Conservation (phyloP, 2,888 invertebrate genomes). For the Leptinotarsa tumamoca region DNA sequence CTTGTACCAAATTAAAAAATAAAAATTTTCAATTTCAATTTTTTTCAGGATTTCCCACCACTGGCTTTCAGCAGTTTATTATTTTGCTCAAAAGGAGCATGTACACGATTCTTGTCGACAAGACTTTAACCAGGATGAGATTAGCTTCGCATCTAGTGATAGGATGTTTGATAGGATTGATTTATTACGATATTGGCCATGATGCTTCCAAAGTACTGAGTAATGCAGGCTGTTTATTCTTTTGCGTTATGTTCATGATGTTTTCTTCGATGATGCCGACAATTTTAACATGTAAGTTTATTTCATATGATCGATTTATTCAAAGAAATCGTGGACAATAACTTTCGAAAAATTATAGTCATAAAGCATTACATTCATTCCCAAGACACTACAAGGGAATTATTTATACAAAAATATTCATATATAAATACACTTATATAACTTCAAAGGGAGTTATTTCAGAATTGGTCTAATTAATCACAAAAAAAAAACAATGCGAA, state of each 20-base stretch:
- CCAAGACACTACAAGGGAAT: too few relatives aligned
- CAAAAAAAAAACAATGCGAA: too few relatives aligned
- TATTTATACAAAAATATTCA: too few relatives aligned
- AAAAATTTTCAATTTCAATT: not conserved
- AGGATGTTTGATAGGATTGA: constrained; percentile 90
- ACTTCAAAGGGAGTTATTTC: too few relatives aligned
- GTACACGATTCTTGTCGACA: constrained; percentile 84
- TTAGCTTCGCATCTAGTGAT: constrained; percentile 89
- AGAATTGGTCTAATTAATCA: too few relatives aligned
- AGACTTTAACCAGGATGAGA: constrained; percentile 90
- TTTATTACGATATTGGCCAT: constrained; percentile 93
- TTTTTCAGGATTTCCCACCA: constrained; percentile 75
- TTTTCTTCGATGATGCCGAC: constrained; percentile 99
- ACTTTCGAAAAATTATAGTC: too few relatives aligned
- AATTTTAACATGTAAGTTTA: constrained; percentile 92
- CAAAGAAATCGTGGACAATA: not conserved
- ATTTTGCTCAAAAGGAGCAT: constrained; percentile 88
- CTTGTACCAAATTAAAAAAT: too few relatives aligned
- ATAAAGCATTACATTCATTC: too few relatives aligned
- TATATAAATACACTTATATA: too few relatives aligned
- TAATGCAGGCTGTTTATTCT: constrained; percentile 96
- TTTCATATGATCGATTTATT: not conserved
- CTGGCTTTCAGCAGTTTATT: constrained; percentile 86
- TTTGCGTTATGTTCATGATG: constrained; percentile 96
- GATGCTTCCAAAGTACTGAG: constrained; percentile 95